phyloP scores from a whole-genome alignment of 2,797 vertebrate genomes.

The Lutjanus campechanus region DNA sequence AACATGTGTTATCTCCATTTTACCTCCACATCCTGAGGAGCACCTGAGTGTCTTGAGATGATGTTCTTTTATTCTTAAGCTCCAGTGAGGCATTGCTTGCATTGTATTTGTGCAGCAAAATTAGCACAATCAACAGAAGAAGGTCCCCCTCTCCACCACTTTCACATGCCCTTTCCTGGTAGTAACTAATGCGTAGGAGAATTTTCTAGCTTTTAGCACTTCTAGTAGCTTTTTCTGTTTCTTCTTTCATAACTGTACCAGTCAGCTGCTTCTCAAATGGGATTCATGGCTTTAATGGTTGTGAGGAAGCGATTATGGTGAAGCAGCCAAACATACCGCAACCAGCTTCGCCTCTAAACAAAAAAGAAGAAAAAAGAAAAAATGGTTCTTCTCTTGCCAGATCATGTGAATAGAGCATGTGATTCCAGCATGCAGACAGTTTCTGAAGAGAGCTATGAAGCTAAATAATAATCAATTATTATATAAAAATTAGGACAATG shows the following conservation, averaged over 20 bases:
- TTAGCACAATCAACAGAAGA: not conserved
- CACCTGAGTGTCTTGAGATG: not conserved
- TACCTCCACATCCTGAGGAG: not conserved
- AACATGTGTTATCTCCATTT: not conserved
- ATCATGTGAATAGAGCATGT: constrained; percentile 15
- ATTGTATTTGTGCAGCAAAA: not conserved
- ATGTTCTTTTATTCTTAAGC: not conserved
- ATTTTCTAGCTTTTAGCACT: not conserved
- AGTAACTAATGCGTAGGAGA: not conserved
- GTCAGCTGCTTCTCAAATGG: constrained; percentile 14
- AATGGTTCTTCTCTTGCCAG: not conserved
- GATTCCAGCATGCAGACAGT: not conserved
- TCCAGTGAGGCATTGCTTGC: not conserved
- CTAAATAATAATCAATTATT: not conserved
- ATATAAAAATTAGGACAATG: not conserved
- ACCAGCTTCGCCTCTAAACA: not conserved
- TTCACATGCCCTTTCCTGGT: not conserved
- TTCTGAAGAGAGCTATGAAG: not conserved
- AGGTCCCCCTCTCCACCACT: no score
- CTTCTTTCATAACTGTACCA: not conserved
- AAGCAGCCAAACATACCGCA: constrained; percentile 4
- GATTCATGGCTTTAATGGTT: constrained; percentile 8
- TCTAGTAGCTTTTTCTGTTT: not conserved
- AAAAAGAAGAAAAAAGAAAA: not conserved
- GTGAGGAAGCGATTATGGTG: constrained; percentile 12